Evolutionary conservation across 1,140 invertebrate genomes (phyloP), one percentile per base, ranked within the genome.

Genomic region (Pseudobourletiella spinata): DNA sequence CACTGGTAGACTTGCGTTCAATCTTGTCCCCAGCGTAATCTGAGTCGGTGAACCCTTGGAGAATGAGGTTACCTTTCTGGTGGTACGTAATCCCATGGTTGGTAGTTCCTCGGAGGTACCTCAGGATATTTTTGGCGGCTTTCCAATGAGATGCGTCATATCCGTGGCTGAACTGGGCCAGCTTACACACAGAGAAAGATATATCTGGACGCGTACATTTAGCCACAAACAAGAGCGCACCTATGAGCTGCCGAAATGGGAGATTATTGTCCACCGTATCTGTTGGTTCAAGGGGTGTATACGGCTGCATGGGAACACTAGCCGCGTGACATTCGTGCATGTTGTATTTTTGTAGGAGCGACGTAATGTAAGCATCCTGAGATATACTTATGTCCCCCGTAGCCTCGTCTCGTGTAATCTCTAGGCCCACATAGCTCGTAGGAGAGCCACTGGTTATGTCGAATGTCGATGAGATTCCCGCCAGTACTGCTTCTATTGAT

Each of bases 101-200:
- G 29, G 56, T 68, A 25, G 76, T 79, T 32, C 72, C 74, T 61
- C 74, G 76, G 6, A 81, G 46, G 50, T 72, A 71, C 4, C 63
- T 8, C 6, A 71, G 48, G 0, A 73, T 55, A 11, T 65, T 39
- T 32, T 71, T 69, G 0, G 58, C 64, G 11, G 65, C 64, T 32
- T 20, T 29, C 65, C 67, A 70, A 52, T 72, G 71, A 14, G 20
- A n/a, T 50, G 22, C 24, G 20, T 54, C 30, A 20, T 50, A 68
- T n/a, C 20, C 22, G 14, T 32, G 61, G 15, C 56, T 65, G 39
- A 64, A 70, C 48, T 68, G 62, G 8, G 60, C 57, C 8, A 69
- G 18, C 20, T 48, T 54, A 24, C 52, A 64, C 0, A 73, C 71
- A 32, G 72, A 61, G 61, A 70, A 73, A 2, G 71, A 60, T 30